phyloP scores from a whole-genome alignment of 2,888 invertebrate species.

The Liopterus haemorrhoidalis region DNA sequence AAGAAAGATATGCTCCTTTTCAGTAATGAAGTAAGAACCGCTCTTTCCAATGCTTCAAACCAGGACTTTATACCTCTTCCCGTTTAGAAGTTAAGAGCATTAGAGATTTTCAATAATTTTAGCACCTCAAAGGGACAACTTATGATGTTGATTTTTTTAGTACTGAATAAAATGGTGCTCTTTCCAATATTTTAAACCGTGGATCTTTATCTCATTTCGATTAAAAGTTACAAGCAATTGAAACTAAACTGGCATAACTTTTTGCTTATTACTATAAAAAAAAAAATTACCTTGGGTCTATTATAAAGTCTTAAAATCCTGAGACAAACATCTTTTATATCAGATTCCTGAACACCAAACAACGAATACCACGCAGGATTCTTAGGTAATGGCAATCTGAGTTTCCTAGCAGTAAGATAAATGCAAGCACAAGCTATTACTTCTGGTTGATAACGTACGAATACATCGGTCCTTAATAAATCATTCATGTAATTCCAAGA shows the following conservation, averaged over 20 bases:
- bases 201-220: neutral
- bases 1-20: too few relatives aligned
- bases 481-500: slow-evolving; percentile 99
- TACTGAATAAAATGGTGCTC: too few relatives aligned
- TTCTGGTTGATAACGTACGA: slow-evolving; percentile 92
- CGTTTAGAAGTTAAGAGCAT: too few relatives aligned
- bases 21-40: too few relatives aligned
- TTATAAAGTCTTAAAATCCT: slow-evolving; percentile 79
- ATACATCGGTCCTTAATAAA: slow-evolving; percentile 92
- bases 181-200: too few relatives aligned
- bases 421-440: slow-evolving; percentile 99
- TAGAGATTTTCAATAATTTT: too few relatives aligned
- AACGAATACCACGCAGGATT: slow-evolving; percentile 85
- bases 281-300: slow-evolving; percentile 65
- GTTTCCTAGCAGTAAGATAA: slow-evolving; percentile 84
- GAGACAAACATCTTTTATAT: slow-evolving; percentile 77
- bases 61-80: too few relatives aligned
- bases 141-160: too few relatives aligned
- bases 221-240: neutral
- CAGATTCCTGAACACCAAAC: slow-evolving; percentile 76
- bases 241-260: neutral
- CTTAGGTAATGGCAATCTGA: slow-evolving; percentile 78
- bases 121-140: too few relatives aligned
- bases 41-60: too few relatives aligned
- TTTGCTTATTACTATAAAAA: neutral